Evolutionary conservation across 2,888 invertebrate genomes (phyloP).

Genomic region (Calliphora vomitoria): DNA sequence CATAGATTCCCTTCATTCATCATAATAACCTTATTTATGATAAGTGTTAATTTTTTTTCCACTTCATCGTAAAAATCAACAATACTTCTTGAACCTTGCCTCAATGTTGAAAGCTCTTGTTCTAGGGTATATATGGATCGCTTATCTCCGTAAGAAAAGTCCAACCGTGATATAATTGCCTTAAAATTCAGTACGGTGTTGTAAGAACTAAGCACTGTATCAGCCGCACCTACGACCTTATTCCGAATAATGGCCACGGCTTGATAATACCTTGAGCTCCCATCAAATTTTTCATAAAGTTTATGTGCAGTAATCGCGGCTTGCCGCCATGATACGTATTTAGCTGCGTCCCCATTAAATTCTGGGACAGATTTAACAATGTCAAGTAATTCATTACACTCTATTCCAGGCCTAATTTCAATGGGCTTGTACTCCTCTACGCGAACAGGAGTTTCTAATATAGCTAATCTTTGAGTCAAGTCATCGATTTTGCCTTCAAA

Average conservation of each 20-base stretch:
- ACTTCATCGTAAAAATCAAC: slow-evolving; percentile 42
- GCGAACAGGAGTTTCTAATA: slow-evolving; percentile 40
- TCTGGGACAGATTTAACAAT: slow-evolving; percentile 50
- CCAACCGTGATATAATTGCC: slow-evolving; percentile 15
- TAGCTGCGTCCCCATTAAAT: slow-evolving; percentile 43
- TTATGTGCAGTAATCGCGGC: slow-evolving; percentile 57
- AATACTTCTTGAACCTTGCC: slow-evolving; percentile 35
- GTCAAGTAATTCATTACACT: slow-evolving; percentile 48
- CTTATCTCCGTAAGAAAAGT: neutral
- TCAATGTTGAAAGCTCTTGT: slow-evolving; percentile 50
- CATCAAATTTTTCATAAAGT: slow-evolving; percentile 41
- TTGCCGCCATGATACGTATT: slow-evolving; percentile 62
- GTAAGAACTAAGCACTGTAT: slow-evolving; percentile 43
- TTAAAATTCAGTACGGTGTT: slow-evolving; percentile 51
- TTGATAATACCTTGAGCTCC: slow-evolving; percentile 44
- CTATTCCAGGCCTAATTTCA: slow-evolving; percentile 35
- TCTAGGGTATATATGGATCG: slow-evolving; percentile 42
- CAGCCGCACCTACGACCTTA: slow-evolving; percentile 34
- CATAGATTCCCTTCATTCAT: slow-evolving; percentile 32
- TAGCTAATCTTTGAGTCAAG: neutral
- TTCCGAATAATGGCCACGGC: slow-evolving; percentile 15
- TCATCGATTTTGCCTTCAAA: slow-evolving; percentile 18
- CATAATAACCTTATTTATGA: slow-evolving; percentile 29
- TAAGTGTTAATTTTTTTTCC: slow-evolving; percentile 22
- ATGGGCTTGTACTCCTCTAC: slow-evolving; percentile 35